Conservation (phyloP, 2,888 invertebrate genomes). For the Drosophila prostipennis region DNA sequence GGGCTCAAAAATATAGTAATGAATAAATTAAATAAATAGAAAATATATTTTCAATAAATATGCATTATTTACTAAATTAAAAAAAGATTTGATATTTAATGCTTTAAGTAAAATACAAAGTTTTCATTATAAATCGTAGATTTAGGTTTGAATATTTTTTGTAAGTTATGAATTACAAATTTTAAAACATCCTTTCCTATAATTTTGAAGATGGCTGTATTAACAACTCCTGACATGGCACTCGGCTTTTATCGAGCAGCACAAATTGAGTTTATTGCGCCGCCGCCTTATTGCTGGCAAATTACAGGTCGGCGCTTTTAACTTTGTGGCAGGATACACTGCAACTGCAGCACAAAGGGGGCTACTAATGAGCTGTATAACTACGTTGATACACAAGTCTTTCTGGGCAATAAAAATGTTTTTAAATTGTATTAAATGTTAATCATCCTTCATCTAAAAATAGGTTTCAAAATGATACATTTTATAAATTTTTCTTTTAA, state of each 20-base stretch:
- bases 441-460: neutral
- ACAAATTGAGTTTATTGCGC: constrained; percentile 78
- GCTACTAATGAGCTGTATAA: constrained; percentile 66
- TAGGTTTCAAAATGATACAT: neutral
- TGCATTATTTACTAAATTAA: neutral
- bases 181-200: neutral
- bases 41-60: neutral
- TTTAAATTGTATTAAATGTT: no score
- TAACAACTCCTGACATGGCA: constrained; percentile 61
- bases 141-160: no score
- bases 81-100: neutral
- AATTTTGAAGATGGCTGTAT: neutral
- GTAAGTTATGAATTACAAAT: no score
- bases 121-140: no score
- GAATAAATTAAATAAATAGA: neutral
- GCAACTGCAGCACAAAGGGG: constrained; percentile 37
- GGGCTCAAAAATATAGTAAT: neutral
- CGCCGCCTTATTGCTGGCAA: constrained; percentile 79
- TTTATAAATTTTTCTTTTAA: no score
- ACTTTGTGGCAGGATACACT: constrained; percentile 76
- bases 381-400: neutral
- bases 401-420: no score
- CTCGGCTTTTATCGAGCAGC: constrained; percentile 62
- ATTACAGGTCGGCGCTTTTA: constrained; percentile 81
- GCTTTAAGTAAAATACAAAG: no score